These are phyloP conservation scores for Poliocrania exsul DNA, from an alignment of 2,797 vertebrate genomes.

Conservation along the genomic window DNA sequence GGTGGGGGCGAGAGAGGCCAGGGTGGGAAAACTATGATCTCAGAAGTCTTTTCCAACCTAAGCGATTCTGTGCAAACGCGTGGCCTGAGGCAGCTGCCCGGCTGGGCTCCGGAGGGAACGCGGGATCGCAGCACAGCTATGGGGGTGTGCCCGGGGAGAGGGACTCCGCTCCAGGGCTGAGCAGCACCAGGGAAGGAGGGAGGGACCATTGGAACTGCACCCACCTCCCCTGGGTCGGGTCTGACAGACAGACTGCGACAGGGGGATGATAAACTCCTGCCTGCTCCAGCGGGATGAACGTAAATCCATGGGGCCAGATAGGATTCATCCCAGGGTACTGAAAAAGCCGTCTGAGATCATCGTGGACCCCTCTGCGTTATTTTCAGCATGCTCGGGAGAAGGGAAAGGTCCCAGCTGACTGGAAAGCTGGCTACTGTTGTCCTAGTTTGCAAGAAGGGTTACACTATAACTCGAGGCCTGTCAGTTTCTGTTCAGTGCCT, in stretches of 20 bases:
- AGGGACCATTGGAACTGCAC: background rate
- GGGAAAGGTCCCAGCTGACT: accelerated
- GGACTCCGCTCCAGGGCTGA: background rate
- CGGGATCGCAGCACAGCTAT: background rate
- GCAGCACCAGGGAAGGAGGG: too few species aligned
- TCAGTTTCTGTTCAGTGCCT: background rate
- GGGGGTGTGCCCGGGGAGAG: background rate
- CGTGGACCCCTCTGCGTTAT: background rate
- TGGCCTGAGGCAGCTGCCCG: background rate
- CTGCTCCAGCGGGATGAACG: background rate
- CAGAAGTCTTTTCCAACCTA: accelerated
- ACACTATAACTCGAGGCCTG: background rate
- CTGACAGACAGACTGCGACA: background rate
- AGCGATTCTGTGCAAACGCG: background rate
- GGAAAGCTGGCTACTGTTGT: background rate
- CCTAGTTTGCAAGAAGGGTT: background rate
- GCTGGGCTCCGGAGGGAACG: background rate
- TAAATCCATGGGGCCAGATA: background rate
- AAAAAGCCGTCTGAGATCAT: accelerated
- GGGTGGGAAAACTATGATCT: accelerated
- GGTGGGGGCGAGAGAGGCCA: background rate
- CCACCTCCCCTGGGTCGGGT: background rate
- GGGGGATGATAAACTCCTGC: too few species aligned
- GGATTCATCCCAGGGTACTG: background rate
- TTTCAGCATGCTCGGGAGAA: background rate